Percentiles rank a stretch among this genome's conserved stretches.
These are phyloP conservation scores for Pantala flavescens DNA, from an alignment of 1,140 invertebrate genomes.

Conservation along the genomic window DNA sequence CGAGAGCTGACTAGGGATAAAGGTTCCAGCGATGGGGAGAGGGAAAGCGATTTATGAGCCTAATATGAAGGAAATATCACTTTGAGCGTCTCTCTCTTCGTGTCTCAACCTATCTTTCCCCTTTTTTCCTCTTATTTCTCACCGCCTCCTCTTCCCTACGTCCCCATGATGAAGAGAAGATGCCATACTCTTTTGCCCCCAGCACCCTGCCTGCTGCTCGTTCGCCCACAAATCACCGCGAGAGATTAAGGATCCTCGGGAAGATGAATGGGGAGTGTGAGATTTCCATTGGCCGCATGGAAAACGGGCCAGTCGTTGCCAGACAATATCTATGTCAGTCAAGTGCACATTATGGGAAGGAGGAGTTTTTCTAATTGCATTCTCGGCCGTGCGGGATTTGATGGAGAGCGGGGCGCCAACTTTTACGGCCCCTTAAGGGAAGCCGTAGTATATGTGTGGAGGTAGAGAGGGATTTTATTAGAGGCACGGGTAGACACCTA, in stretches of 20 bases:
- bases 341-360: background rate
- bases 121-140: background rate
- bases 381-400: background rate
- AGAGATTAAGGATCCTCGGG: background rate
- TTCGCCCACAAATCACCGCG: background rate
- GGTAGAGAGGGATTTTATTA: background rate
- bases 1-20: background rate
- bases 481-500: background rate
- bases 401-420: background rate
- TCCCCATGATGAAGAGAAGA: background rate
- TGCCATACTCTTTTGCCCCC: background rate
- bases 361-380: constrained; percentile 5
- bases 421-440: constrained; percentile 3
- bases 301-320: background rate
- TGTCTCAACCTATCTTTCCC: background rate
- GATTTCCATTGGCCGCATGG: background rate
- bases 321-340: background rate
- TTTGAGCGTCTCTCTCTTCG: background rate
- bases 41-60: background rate
- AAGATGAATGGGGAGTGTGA: background rate
- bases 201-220: background rate
- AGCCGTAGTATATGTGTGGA: background rate
- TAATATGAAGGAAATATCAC: constrained; percentile 10
- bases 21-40: background rate
- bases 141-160: background rate